Conservation (phyloP, 2,888 invertebrate genomes). For the Agrenia bidenticulata region DNA sequence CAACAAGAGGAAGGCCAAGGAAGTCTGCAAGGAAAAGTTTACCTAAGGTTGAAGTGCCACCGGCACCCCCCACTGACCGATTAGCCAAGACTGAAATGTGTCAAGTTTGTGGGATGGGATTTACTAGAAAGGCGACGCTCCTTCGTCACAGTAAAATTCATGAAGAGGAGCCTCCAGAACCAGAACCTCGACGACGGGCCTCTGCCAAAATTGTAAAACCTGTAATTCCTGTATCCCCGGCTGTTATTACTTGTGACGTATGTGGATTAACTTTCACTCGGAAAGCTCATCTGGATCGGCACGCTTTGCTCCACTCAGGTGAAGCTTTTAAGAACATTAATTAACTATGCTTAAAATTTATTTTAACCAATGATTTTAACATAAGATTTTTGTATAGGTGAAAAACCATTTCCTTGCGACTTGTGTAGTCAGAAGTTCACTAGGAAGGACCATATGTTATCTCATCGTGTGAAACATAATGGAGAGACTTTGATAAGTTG, state of each 20-base stretch:
- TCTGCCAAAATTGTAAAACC: too few relatives aligned
- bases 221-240: too few relatives aligned
- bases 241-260: conserved; percentile 1
- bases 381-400: too few relatives aligned
- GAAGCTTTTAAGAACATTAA: background rate
- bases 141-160: conserved; percentile 1
- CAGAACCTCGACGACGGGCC: background rate
- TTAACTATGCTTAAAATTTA: background rate
- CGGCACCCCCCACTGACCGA: background rate
- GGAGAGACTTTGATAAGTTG: conserved; percentile 19
- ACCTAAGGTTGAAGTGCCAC: too few relatives aligned
- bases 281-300: conserved; percentile 33
- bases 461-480: conserved; percentile 24
- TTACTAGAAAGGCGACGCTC: background rate
- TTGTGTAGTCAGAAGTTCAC: conserved; percentile 17
- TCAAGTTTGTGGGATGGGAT: conserved; percentile 11
- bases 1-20: background rate
- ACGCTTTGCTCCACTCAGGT: conserved; percentile 33
- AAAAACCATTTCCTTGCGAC: conserved; percentile 25
- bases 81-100: conserved; percentile 1
- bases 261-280: conserved; percentile 15
- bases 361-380: background rate
- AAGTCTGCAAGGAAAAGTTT: background rate
- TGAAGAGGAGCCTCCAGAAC: background rate
- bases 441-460: conserved; percentile 23